Percentiles rank a stretch among this genome's conserved stretches.
These are phyloP conservation scores for Montipora efflorescens DNA, from an alignment of 64 coral and sea anemone species.

Conservation along the genomic window DNA sequence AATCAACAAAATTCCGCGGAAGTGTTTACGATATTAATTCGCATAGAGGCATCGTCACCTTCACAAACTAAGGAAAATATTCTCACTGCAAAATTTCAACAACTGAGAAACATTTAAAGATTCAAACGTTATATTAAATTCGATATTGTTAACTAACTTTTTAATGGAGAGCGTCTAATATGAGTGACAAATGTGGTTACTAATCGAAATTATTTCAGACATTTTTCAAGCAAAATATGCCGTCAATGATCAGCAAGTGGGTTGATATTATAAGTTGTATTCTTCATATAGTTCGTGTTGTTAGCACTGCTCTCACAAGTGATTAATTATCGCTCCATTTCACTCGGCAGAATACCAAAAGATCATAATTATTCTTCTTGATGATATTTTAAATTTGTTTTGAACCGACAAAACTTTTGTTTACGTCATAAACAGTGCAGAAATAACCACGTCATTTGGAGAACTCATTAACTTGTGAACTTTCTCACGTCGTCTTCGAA, in stretches of 20 bases:
- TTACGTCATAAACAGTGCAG: too few relatives aligned
- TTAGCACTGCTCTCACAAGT: not conserved
- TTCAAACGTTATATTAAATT: not conserved
- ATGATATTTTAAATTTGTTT: too few relatives aligned
- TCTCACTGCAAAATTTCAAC: not conserved
- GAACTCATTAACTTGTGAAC: too few relatives aligned
- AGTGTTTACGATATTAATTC: too few relatives aligned
- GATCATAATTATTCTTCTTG: not conserved
- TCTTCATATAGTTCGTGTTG: too few relatives aligned
- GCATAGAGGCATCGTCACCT: too few relatives aligned
- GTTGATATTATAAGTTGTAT: not conserved
- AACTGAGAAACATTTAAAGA: not conserved
- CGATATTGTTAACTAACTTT: not conserved
- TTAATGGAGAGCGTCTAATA: not conserved
- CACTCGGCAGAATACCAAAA: not conserved
- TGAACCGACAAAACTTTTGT: too few relatives aligned
- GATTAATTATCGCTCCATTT: not conserved
- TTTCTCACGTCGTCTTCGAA: too few relatives aligned
- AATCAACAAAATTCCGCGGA: too few relatives aligned
- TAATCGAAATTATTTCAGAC: not conserved
- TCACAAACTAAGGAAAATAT: too few relatives aligned
- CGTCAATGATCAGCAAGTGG: not conserved
- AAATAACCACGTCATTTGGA: too few relatives aligned
- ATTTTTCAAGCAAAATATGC: not conserved
- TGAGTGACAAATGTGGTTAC: not conserved